Conservation (phyloP, 2,888 invertebrate genomes). For the Anoncus sp. region DNA sequence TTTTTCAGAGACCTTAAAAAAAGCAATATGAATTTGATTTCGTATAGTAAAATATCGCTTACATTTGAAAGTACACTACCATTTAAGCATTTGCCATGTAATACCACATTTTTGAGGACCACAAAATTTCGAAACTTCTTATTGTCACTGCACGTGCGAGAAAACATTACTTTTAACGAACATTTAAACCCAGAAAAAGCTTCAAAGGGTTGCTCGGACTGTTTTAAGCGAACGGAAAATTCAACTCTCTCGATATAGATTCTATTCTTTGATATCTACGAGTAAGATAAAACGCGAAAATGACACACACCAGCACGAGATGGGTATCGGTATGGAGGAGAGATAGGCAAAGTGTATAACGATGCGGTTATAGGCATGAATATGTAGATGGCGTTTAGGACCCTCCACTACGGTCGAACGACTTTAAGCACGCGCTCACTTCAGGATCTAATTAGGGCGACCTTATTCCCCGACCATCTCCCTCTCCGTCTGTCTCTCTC, state of each 20-base stretch:
- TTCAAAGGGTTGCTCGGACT: background rate
- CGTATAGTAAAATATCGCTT: too few species aligned
- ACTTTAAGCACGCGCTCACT: slow-evolving; percentile 64
- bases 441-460: slow-evolving; percentile 65
- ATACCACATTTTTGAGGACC: background rate
- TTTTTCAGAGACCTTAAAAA: too few species aligned
- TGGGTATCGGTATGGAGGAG: slow-evolving; percentile 22
- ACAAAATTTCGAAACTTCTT: background rate
- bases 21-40: too few species aligned
- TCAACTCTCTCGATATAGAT: background rate
- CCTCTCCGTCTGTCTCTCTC: slow-evolving; percentile 18
- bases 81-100: too few species aligned
- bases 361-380: slow-evolving; percentile 74
- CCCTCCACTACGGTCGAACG: slow-evolving; percentile 62
- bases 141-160: background rate
- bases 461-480: slow-evolving; percentile 58
- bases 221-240: background rate
- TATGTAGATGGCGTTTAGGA: slow-evolving; percentile 77
- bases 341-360: slow-evolving; percentile 56
- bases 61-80: too few species aligned
- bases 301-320: slow-evolving; percentile 9
- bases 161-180: background rate
- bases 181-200: background rate
- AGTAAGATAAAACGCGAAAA: slow-evolving; percentile 27
- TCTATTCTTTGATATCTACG: background rate